phyloP scores from a whole-genome alignment of 2,888 invertebrate species.

The Ectemnius cavifrons region DNA sequence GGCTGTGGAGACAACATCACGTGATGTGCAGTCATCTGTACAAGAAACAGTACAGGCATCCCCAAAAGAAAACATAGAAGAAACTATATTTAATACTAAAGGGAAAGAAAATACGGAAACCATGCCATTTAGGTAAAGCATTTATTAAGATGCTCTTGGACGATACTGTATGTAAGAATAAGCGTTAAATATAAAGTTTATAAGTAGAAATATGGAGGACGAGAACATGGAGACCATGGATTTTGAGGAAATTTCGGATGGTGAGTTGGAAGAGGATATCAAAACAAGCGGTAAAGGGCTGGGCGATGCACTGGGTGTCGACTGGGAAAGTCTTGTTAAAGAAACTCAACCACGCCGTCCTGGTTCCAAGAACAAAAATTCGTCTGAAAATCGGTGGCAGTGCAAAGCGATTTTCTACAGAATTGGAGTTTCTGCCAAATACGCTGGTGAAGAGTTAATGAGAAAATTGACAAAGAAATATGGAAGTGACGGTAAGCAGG shows the following conservation, averaged over 20 bases:
- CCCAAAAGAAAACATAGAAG: constrained; percentile 68
- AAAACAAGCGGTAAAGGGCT: constrained; percentile 84
- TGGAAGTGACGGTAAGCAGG: constrained; percentile 48
- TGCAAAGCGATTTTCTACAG: constrained; percentile 88
- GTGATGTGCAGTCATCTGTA: constrained; percentile 62
- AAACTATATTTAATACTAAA: constrained; percentile 67
- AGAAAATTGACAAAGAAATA: constrained; percentile 74
- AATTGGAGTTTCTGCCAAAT: constrained; percentile 88
- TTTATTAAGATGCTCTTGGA: neutral
- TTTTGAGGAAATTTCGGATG: constrained; percentile 94
- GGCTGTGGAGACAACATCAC: constrained; percentile 53
- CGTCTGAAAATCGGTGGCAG: constrained; percentile 86
- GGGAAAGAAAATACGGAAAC: constrained; percentile 64
- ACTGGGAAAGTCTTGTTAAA: constrained; percentile 94
- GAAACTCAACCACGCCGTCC: constrained; percentile 83
- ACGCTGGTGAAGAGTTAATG: constrained; percentile 85
- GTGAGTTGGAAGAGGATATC: constrained; percentile 90
- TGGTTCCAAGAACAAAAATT: constrained; percentile 75
- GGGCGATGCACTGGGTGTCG: constrained; percentile 96
- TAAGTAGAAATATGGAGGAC: constrained; percentile 80
- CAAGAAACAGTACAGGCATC: constrained; percentile 70
- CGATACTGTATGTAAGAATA: neutral
- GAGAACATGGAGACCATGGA: constrained; percentile 87
- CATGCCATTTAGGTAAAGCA: constrained; percentile 56
- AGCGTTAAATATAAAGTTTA: constrained; percentile 2